Conservation (phyloP, 2,113 vertebrate genomes). For the Perca flavescens region DNA sequence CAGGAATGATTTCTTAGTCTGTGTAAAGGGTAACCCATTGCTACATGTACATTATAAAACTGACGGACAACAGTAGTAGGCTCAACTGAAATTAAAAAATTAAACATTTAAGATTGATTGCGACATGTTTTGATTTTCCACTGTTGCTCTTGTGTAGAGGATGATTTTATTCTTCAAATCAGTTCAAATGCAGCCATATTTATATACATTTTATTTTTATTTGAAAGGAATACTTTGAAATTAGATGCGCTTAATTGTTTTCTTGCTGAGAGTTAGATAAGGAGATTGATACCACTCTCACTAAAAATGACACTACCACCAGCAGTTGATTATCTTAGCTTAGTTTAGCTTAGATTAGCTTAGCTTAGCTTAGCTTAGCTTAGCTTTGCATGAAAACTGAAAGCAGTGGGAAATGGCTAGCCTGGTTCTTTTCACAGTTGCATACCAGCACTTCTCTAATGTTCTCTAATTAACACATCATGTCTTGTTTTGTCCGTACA, state of each 20-base stretch:
- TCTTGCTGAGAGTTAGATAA: background rate
- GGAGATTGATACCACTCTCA: background rate
- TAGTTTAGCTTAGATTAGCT: too few relatives aligned
- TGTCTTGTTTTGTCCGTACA: background rate
- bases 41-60: background rate
- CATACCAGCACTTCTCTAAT: background rate
- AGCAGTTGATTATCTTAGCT: too few relatives aligned
- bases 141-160: background rate
- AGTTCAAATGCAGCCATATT: background rate
- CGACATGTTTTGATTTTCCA: background rate
- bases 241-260: too few relatives aligned
- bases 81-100: background rate
- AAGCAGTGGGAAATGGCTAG: background rate
- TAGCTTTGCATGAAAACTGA: background rate
- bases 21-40: conserved; percentile 15
- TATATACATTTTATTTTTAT: background rate
- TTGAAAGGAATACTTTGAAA: background rate
- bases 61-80: background rate
- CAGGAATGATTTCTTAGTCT: conserved; percentile 21
- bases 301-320: too few relatives aligned
- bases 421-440: background rate
- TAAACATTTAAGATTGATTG: background rate
- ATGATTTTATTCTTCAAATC: background rate
- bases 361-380: too few relatives aligned
- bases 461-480: background rate